Percentiles rank a stretch among this genome's conserved stretches.
Evolutionary conservation across 2,113 vertebrate species (phyloP).

Genomic region (Blennius ocellaris): DNA sequence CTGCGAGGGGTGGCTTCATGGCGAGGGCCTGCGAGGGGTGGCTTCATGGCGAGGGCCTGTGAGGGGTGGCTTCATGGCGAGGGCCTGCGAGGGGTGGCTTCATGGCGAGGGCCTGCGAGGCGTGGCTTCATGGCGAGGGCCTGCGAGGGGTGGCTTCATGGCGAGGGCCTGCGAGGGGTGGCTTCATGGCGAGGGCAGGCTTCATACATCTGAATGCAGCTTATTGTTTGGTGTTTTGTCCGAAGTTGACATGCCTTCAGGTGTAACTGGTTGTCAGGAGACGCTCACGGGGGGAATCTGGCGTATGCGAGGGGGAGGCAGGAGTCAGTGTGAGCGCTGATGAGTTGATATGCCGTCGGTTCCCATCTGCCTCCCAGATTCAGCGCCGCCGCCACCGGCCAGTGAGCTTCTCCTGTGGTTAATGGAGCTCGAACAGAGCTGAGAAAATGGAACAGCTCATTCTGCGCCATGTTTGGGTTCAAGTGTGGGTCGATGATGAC

Average conservation of each 20-base stretch:
- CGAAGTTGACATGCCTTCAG: background rate
- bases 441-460: conserved; percentile 52
- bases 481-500: no score
- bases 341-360: conserved; percentile 30
- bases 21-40: no score
- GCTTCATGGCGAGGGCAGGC: no score
- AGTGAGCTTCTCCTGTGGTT: conserved; percentile 49
- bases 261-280: rapidly evolving
- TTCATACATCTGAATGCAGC: conserved; percentile 1
- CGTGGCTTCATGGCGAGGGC: no score
- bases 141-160: no score
- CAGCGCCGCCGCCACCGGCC: conserved; percentile 41
- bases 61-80: no score
- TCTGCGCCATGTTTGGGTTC: conserved; percentile 63
- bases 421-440: conserved; percentile 64
- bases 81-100: no score
- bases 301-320: background rate
- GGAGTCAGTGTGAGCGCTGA: background rate
- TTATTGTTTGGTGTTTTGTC: conserved; percentile 22
- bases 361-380: conserved; percentile 43
- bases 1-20: no score
- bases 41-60: no score
- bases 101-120: no score
- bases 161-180: no score
- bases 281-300: background rate